Evolutionary conservation across 1,140 invertebrate genomes (phyloP), one percentile per base, ranked within the genome.

Genomic region (Aporrectodea caliginosa): DNA sequence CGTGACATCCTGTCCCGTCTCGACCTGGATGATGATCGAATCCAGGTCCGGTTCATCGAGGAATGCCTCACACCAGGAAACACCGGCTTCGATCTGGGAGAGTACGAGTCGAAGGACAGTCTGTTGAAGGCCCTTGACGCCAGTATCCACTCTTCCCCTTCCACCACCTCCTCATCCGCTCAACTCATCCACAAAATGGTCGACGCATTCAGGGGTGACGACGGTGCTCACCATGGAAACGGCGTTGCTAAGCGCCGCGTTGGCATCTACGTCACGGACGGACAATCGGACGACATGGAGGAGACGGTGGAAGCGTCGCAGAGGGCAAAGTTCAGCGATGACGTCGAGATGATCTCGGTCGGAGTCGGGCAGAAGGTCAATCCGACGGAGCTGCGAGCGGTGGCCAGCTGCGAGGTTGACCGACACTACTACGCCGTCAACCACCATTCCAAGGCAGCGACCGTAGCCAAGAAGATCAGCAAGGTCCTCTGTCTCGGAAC

Each of bases 181-280:
- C 27, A 70, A 16, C 77, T 78, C 29, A 22, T 78, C n/a, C n/a
- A 34, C 1, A 27, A 32, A 16, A 78, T 78, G 77, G 32, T 69
- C n/a, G n/a, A 34, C 29, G 70, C 32, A 29, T 29, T 78, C n/a
- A 71, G 22, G 30, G 68, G 22, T 69, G 33, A 32, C 69, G 32
- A 70, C 27, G 77, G 33, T 22, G 68, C 22, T 27, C 32, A 29
- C 30, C 77, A n/a, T 22, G 77, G 32, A 14, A 30, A 69, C 75
- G 69, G 35, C 35, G 43, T 34, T 30, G 74, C 27, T 35, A 22
- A 33, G 34, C 75, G 33, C 22, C 16, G 70, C 58, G 77, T 78
- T 30, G 77, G 68, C 27, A 35, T 78, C 69, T 78, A 78, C 70
- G 6, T 78, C n/a, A 78, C 77, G 77, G 77, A 78, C 77, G 77